These are phyloP conservation scores for Anadara kagoshimensis DNA, from an alignment of 1,140 invertebrate species.

Conservation along the genomic window DNA sequence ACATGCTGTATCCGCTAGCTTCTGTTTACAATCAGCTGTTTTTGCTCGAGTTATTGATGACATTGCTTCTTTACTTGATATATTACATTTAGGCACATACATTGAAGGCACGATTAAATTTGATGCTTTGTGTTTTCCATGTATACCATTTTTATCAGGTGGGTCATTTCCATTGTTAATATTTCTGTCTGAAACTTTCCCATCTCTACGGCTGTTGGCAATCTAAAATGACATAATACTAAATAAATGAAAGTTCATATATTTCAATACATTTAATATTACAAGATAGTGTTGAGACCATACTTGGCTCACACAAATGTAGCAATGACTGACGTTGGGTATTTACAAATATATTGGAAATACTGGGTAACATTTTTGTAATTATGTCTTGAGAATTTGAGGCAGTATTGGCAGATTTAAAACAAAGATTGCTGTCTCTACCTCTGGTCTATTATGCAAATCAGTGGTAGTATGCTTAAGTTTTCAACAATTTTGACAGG, in stretches of 20 bases:
- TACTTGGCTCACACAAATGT: background rate
- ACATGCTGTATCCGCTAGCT: conserved; percentile 90
- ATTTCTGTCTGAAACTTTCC: conserved; percentile 15
- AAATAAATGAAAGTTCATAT: background rate
- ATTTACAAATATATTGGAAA: background rate
- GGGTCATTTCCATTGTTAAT: conserved; percentile 10
- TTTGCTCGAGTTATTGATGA: conserved; percentile 92
- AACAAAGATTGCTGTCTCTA: no score
- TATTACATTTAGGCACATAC: conserved; percentile 19
- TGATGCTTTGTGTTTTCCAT: background rate
- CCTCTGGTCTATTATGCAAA: no score
- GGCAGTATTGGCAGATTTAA: no score
- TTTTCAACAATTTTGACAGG: no score
- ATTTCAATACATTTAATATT: background rate
- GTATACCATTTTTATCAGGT: background rate
- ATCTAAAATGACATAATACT: background rate
- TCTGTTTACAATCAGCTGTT: conserved; percentile 89
- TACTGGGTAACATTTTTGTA: background rate
- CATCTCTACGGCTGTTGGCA: background rate
- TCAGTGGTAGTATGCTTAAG: no score
- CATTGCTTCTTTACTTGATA: conserved; percentile 81
- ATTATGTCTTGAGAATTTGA: background rate
- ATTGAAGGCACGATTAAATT: background rate
- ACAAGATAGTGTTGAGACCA: background rate
- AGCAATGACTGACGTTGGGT: background rate